Percentiles rank a stretch among this genome's conserved stretches.
Conservation (phyloP, 2,797 vertebrate species). For the Rhynchonycteris naso region DNA sequence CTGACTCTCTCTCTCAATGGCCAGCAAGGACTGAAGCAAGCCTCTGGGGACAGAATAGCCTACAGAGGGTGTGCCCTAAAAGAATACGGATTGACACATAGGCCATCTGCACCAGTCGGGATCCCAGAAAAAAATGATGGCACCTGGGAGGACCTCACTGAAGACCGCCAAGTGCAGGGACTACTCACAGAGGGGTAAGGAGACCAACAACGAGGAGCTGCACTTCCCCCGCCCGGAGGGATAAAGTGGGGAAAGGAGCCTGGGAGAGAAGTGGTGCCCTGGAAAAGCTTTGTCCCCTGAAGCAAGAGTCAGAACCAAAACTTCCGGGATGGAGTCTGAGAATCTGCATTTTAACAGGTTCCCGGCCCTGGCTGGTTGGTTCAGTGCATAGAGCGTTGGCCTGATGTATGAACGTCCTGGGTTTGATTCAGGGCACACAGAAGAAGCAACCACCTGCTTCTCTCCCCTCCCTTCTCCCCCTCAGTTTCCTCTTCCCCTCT, state of each 20-base stretch:
- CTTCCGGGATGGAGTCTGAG: not conserved
- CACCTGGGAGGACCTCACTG: not conserved
- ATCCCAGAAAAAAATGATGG: not conserved
- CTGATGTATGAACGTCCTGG: too few relatives aligned
- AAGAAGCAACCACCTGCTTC: too few relatives aligned
- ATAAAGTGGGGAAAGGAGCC: not conserved
- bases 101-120: not conserved
- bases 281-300: not conserved
- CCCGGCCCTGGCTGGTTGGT: not conserved
- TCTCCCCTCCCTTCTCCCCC: too few relatives aligned
- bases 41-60: not conserved
- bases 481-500: too few relatives aligned
- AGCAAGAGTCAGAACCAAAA: not conserved
- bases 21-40: too few relatives aligned
- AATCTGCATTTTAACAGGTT: not conserved
- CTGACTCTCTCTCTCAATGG: too few relatives aligned
- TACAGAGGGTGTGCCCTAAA: not conserved
- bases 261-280: not conserved
- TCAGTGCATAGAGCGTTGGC: too few relatives aligned
- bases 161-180: not conserved
- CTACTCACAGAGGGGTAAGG: not conserved
- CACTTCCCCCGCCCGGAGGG: not conserved
- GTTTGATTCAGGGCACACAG: too few relatives aligned
- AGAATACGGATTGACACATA: not conserved
- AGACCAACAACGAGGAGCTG: not conserved